Percentiles rank a stretch among this genome's conserved stretches.
These are phyloP conservation scores for Vombatus ursinus DNA, from an alignment of 2,113 vertebrate genomes.

Conservation along the genomic window DNA sequence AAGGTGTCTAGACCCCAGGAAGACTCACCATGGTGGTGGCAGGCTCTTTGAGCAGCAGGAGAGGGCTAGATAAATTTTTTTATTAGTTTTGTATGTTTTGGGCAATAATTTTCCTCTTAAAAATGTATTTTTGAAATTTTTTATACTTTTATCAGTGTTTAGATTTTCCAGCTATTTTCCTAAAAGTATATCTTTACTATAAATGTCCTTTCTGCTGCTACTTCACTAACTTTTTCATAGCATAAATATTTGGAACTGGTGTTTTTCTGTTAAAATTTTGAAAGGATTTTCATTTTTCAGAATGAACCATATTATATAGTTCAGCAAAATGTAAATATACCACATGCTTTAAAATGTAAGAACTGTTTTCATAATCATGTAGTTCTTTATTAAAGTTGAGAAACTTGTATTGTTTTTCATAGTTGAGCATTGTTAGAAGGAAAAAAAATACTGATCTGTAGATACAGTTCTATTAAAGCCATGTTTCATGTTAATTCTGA, in stretches of 20 bases:
- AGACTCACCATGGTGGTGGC: conserved; percentile 92
- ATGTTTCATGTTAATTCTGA: too few species aligned
- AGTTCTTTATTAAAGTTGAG: too few species aligned
- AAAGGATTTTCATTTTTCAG: conserved; percentile 53
- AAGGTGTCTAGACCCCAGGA: conserved; percentile 50
- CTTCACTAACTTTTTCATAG: conserved; percentile 73
- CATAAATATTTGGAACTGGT: conserved; percentile 58
- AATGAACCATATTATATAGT: conserved; percentile 18
- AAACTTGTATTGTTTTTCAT: too few species aligned
- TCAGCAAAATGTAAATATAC: conserved; percentile 70
- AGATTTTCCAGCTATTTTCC: conserved; percentile 84
- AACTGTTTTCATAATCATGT: conserved; percentile 57
- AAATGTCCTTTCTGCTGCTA: conserved; percentile 70
- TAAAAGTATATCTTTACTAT: conserved; percentile 86
- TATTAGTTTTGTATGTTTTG: conserved; percentile 56
- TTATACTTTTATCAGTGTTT: conserved; percentile 81
- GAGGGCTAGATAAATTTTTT: conserved; percentile 45
- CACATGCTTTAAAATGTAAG: conserved; percentile 74
- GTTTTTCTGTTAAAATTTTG: conserved; percentile 71
- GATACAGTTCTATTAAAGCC: too few species aligned
- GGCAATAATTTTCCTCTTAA: conserved; percentile 63
- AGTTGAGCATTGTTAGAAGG: too few species aligned
- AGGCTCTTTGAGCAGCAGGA: conserved; percentile 62
- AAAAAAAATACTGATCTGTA: too few species aligned
- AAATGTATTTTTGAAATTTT: conserved; percentile 71